These are phyloP conservation scores for Stomatorhinus ivindoensis DNA, from an alignment of 2,113 vertebrate species.

Conservation along the genomic window DNA sequence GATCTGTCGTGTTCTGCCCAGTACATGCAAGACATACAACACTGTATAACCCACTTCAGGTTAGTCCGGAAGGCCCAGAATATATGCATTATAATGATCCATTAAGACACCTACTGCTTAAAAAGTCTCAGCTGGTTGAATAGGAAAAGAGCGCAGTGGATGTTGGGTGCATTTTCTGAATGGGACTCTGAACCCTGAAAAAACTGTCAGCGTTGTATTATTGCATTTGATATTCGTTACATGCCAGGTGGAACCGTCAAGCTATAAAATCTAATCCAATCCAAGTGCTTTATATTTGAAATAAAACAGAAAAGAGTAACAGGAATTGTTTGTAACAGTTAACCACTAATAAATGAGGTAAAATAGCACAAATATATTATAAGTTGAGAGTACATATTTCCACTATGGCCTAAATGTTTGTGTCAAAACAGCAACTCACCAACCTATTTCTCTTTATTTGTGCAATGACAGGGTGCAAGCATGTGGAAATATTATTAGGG, in stretches of 20 bases:
- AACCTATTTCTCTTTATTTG: constrained; percentile 40
- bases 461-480: constrained; percentile 41
- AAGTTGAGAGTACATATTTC: background rate
- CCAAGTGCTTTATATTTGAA: background rate
- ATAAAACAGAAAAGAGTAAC: background rate
- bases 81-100: background rate
- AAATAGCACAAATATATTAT: background rate
- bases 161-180: background rate
- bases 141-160: background rate
- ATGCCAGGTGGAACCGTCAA: background rate
- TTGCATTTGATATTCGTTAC: background rate
- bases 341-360: background rate
- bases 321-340: background rate
- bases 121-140: background rate
- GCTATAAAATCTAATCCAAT: background rate
- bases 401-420: constrained; percentile 3
- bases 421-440: constrained; percentile 22
- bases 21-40: background rate
- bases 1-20: background rate
- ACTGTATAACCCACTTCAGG: background rate
- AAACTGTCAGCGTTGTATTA: background rate
- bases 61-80: background rate
- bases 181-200: background rate
- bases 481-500: constrained; percentile 45
- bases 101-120: background rate